Percentiles rank a stretch among this genome's conserved stretches.
Evolutionary conservation across 2,888 invertebrate species (phyloP).

Genomic region (Bellardia bayeri): DNA sequence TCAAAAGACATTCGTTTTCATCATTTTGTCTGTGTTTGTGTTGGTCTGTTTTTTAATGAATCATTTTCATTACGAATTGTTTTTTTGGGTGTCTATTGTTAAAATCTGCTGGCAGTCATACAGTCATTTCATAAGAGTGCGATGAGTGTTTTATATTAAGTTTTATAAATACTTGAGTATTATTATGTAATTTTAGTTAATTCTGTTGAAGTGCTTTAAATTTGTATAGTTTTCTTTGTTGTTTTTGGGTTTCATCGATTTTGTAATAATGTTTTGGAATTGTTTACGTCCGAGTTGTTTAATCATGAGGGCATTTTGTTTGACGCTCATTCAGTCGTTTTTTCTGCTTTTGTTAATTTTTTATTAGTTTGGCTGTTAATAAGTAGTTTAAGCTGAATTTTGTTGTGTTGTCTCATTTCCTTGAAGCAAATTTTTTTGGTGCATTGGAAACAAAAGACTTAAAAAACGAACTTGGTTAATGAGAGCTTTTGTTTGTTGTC

Average conservation of each 20-base stretch:
- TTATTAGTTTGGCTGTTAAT: background rate
- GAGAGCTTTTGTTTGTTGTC: no score
- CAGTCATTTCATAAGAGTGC: background rate
- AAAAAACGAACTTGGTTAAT: conserved; percentile 17
- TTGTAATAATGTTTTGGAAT: conserved; percentile 53
- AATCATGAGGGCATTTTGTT: conserved; percentile 23
- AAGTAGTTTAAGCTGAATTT: background rate
- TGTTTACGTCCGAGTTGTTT: conserved; percentile 16
- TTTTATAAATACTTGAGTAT: background rate
- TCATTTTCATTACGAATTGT: conserved; percentile 47
- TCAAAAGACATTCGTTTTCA: conserved; percentile 12
- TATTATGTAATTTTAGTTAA: conserved; percentile 58
- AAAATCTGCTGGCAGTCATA: background rate
- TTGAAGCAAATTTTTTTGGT: background rate
- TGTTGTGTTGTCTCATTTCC: background rate
- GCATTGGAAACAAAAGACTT: conserved; percentile 42
- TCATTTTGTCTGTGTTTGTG: conserved; percentile 7
- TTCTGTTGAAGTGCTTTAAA: conserved; percentile 49
- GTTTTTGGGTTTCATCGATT: conserved; percentile 59
- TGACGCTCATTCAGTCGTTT: background rate
- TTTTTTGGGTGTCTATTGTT: conserved; percentile 19
- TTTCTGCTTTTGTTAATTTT: background rate
- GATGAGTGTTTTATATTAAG: conserved; percentile 33
- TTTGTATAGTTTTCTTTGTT: conserved; percentile 42
- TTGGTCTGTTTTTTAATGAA: conserved; percentile 33